A percentile compares a stretch with the other conserved stretches of the same genome.
Conservation (phyloP, 2,113 vertebrate species). For the Vulpes ferrilata region DNA sequence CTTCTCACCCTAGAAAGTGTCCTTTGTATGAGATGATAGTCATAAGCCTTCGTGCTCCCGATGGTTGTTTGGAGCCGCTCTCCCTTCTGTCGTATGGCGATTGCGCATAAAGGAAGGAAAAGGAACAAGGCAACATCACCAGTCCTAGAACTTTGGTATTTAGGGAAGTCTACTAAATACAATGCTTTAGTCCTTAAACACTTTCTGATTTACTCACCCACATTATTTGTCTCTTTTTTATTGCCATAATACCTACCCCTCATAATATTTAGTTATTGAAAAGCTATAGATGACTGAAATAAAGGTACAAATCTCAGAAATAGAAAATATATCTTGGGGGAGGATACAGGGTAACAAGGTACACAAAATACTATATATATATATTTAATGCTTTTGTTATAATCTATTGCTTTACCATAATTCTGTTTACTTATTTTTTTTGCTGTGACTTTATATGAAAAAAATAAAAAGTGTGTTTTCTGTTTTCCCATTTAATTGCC, state of each 20-base stretch:
- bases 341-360: background rate
- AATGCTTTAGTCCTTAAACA: slow-evolving; percentile 24
- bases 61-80: slow-evolving; percentile 52
- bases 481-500: slow-evolving; percentile 56
- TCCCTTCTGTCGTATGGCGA: background rate
- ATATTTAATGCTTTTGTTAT: background rate
- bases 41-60: background rate
- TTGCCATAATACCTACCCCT: background rate
- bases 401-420: slow-evolving; percentile 16
- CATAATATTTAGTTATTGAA: background rate
- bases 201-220: slow-evolving; percentile 50
- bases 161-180: background rate
- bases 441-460: slow-evolving; percentile 47
- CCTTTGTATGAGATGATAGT: background rate
- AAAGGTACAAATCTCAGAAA: background rate
- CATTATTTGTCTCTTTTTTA: slow-evolving; percentile 69
- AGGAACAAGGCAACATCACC: background rate
- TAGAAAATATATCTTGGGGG: background rate
- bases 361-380: background rate
- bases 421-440: slow-evolving; percentile 45
- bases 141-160: slow-evolving; percentile 46
- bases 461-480: slow-evolving; percentile 18
- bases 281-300: background rate
- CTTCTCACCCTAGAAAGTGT: background rate
- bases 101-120: background rate